phyloP scores from a whole-genome alignment of 2,113 vertebrate genomes.

The Manacus vitellinus region DNA sequence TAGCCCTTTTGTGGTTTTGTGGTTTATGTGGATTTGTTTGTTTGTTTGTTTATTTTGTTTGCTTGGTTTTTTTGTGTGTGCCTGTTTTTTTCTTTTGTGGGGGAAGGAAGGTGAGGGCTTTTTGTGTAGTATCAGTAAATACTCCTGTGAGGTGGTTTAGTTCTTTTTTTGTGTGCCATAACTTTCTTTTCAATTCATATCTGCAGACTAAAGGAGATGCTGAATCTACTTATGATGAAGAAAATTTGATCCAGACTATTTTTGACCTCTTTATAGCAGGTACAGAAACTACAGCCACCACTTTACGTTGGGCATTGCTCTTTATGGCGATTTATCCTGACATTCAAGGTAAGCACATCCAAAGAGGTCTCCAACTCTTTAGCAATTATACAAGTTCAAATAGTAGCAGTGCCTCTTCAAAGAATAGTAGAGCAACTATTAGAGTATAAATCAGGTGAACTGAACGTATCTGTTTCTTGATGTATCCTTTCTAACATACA shows the following conservation, averaged over 20 bases:
- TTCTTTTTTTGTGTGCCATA: neutral
- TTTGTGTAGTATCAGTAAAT: neutral
- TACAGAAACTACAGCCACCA: constrained; percentile 67
- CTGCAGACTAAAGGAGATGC: constrained; percentile 45
- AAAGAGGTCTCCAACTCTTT: neutral
- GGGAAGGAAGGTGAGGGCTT: neutral
- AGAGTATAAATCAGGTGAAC: neutral
- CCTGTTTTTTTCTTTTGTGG: neutral
- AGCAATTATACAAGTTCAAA: neutral
- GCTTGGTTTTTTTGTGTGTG: neutral
- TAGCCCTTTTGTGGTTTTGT: neutral
- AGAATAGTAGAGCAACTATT: neutral
- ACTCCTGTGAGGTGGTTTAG: neutral
- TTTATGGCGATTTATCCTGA: constrained; percentile 66
- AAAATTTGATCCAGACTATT: constrained; percentile 60
- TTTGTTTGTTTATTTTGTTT: neutral
- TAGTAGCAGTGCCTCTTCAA: neutral
- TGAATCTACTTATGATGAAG: constrained; percentile 53
- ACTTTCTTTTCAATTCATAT: neutral
- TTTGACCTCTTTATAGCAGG: constrained; percentile 70
- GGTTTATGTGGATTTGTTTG: too few relatives aligned
- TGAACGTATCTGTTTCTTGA: neutral
- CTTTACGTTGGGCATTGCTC: constrained; percentile 70
- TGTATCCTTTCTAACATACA: neutral
- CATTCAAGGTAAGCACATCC: constrained; percentile 51